Base-by-base conservation (phyloP, 1,140 invertebrate genomes). In the Arion vulgaris region DNA sequence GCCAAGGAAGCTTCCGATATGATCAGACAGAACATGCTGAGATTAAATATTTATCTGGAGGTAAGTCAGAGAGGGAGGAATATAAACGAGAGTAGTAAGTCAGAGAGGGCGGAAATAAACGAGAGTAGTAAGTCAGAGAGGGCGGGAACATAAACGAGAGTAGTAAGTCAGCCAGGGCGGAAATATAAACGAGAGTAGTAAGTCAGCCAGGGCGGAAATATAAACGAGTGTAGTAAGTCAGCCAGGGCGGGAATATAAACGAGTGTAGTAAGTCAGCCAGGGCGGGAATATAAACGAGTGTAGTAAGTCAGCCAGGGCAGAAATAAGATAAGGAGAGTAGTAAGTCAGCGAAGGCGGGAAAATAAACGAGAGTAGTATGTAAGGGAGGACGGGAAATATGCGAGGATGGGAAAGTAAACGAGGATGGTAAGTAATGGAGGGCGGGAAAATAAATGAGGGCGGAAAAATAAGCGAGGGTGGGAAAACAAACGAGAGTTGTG, bases 21-120 rank as follows among this genome's bases (percentile, higher is more conserved):
- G 13, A 90, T 91, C 32, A 87, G 90, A 36, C 89, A 90, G 85
- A 91, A 90, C 78, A 81, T 91, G 19, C 82, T 91, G 11, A 86
- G 90, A 62, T 80, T 91, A 1, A 91, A 91, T 82, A 86, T 91
- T 38, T 91, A 90, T 68, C 69, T 91, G 34, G 85, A 86, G 80
- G 80, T 81, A 23, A 57, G 53, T 4, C 26, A 57, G 17, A 57
- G 17, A 57, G 53, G 19, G 9, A 57, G 41, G 4, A 19, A 23
- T 57, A 57, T 9, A 57, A 23, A 57, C 9, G 4, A 23, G 53
- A n/a, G 53, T 11, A 19, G 23, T 57, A n/a, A 23, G 4, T 9
- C 9, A 19, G 17, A 19, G 17, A 57, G 53, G 41, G 41, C 5
- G 41, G 41, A 15, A 45, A 45, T 45, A 45, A 15, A 45, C 9